phyloP scores from a whole-genome alignment of 2,888 invertebrate species.

The Nymphalis urticae region DNA sequence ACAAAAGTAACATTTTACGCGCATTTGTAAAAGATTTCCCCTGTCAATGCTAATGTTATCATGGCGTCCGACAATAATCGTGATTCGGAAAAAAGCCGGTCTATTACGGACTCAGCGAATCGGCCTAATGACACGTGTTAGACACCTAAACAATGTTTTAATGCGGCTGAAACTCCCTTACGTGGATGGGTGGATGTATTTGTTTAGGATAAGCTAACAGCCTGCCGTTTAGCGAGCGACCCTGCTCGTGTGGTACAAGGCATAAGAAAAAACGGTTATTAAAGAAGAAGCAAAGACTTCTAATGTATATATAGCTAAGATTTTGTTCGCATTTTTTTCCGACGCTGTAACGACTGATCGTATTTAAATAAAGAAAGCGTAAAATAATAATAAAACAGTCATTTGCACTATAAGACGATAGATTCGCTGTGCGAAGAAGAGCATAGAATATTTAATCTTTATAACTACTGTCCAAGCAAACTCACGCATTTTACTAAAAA shows the following conservation, averaged over 20 bases:
- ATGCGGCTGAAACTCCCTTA: conserved; percentile 71
- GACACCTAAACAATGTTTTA: conserved; percentile 76
- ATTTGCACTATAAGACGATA: too few relatives aligned
- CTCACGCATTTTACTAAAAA: too few relatives aligned
- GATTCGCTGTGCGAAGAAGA: too few relatives aligned
- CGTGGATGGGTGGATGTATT: conserved; percentile 72
- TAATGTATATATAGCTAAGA: too few relatives aligned
- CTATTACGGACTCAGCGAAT: conserved; percentile 63
- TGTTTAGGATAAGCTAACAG: conserved; percentile 79
- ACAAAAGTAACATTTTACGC: background rate
- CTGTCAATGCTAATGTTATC: conserved; percentile 26
- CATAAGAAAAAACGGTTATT: conserved; percentile 25
- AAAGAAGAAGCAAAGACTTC: background rate
- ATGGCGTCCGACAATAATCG: conserved; percentile 25
- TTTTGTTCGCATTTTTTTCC: too few relatives aligned
- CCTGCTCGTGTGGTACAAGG: conserved; percentile 42
- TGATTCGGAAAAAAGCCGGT: conserved; percentile 54
- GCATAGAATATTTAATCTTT: too few relatives aligned
- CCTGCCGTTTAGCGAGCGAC: conserved; percentile 72
- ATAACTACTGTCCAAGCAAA: too few relatives aligned
- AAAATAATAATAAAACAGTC: too few relatives aligned
- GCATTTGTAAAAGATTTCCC: conserved; percentile 13
- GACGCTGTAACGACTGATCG: too few relatives aligned
- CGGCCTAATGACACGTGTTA: conserved; percentile 71
- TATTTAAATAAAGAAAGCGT: too few relatives aligned